phyloP scores from a whole-genome alignment of 2,888 invertebrate species.

The Eristalis pertinax region DNA sequence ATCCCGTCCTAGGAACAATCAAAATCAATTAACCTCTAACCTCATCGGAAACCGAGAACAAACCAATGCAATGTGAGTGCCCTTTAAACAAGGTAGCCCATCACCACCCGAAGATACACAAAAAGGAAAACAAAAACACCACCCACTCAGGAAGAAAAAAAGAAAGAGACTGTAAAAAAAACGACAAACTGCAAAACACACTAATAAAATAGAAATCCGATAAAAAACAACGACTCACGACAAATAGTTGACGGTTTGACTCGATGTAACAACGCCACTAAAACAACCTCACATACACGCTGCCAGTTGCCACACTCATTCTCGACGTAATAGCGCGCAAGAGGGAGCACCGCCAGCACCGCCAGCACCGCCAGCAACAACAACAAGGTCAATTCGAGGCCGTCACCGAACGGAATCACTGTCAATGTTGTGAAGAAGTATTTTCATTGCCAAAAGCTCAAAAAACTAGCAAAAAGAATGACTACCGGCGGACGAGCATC shows the following conservation, averaged over 20 bases:
- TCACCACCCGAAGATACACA: not conserved
- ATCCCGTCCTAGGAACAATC: not conserved
- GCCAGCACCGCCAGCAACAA: slow-evolving; percentile 11
- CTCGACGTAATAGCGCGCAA: not conserved
- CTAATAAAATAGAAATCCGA: slow-evolving; percentile 35
- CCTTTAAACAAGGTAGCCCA: slow-evolving; percentile 9
- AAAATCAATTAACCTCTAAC: slow-evolving; percentile 30
- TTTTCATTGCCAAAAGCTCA: slow-evolving; percentile 66
- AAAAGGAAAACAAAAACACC: not conserved
- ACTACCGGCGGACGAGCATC: not conserved
- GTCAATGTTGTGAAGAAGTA: slow-evolving; percentile 68
- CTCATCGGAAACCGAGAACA: slow-evolving; percentile 2
- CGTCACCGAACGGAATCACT: slow-evolving; percentile 64
- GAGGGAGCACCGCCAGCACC: not conserved
- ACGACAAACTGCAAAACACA: slow-evolving; percentile 23
- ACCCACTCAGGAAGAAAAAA: slow-evolving; percentile 4
- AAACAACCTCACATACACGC: slow-evolving; percentile 8
- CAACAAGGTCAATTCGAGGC: slow-evolving; percentile 59
- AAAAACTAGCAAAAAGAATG: not conserved
- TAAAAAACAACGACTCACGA: slow-evolving; percentile 37
- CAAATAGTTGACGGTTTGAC: slow-evolving; percentile 47
- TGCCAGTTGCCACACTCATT: not conserved
- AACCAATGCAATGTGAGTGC: slow-evolving; percentile 4
- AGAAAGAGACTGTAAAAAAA: slow-evolving; percentile 1
- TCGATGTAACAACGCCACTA: slow-evolving; percentile 28